A percentile compares a stretch with the other conserved stretches of the same genome.
Conservation (phyloP, 2,888 invertebrate species). For the Thymelicus lineola region DNA sequence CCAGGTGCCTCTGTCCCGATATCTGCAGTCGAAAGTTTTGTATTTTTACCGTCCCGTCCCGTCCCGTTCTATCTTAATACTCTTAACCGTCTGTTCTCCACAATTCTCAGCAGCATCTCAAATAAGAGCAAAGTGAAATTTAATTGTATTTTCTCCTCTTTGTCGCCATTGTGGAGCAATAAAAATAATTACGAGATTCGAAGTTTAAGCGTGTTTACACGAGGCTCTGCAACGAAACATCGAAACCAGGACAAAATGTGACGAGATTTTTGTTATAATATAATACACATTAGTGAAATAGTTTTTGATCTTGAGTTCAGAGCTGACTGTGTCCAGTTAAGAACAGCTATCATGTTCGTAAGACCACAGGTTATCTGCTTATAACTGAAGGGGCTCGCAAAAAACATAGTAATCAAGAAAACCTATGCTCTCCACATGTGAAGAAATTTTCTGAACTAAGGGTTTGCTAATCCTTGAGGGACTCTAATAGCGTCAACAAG, state of each 20-base stretch:
- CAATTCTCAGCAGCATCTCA: constrained; percentile 14
- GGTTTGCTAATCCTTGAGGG: no score
- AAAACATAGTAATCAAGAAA: no score
- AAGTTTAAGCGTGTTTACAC: constrained; percentile 7
- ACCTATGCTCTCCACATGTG: no score
- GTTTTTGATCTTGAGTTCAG: no score
- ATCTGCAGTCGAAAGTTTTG: background rate
- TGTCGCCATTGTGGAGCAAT: constrained; percentile 18
- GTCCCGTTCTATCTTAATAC: constrained; percentile 15
- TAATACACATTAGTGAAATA: no score
- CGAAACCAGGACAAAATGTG: background rate
- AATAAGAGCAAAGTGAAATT: constrained; percentile 28
- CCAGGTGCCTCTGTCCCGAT: background rate
- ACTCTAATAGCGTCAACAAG: no score
- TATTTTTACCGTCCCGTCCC: background rate
- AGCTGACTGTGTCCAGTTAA: no score
- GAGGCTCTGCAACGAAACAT: background rate
- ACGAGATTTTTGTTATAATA: no score
- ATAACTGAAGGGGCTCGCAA: no score
- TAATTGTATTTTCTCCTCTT: constrained; percentile 29
- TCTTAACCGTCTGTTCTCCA: constrained; percentile 7
- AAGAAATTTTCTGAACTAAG: no score
- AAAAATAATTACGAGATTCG: constrained; percentile 21
- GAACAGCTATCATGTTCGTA: no score
- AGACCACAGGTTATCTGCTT: no score